These are phyloP conservation scores for Phyllotreta cruciferae DNA, from an alignment of 2,888 invertebrate genomes.

Conservation along the genomic window DNA sequence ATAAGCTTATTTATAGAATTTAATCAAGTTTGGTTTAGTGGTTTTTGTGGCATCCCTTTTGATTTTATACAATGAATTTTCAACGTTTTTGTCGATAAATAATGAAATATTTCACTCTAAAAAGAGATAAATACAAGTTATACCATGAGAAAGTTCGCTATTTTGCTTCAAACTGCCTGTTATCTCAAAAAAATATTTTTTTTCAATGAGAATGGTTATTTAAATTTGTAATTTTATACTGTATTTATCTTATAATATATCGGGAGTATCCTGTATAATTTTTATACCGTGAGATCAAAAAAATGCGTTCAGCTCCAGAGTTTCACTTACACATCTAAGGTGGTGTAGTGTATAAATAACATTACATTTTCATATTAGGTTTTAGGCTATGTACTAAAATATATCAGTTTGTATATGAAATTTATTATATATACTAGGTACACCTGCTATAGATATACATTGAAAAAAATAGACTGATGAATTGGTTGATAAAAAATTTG, in stretches of 20 bases:
- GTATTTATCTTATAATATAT: slow-evolving; percentile 12
- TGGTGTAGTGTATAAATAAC: too few species aligned
- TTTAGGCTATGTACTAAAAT: too few species aligned
- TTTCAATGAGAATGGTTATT: slow-evolving; percentile 13
- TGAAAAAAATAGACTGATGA: too few species aligned
- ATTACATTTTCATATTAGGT: too few species aligned
- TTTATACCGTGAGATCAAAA: slow-evolving; percentile 9
- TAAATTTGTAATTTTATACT: slow-evolving; percentile 11
- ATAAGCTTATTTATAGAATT: slow-evolving; percentile 29
- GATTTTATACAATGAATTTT: slow-evolving; percentile 23
- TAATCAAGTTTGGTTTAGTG: slow-evolving; percentile 30
- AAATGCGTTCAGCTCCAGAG: neutral
- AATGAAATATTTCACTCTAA: slow-evolving; percentile 15
- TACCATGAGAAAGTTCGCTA: slow-evolving; percentile 25
- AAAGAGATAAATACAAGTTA: slow-evolving; percentile 17
- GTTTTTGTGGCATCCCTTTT: slow-evolving; percentile 31
- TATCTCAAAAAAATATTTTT: slow-evolving; percentile 21
- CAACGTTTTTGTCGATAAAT: slow-evolving; percentile 28
- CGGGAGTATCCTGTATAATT: slow-evolving; percentile 16
- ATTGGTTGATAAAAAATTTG: too few species aligned
- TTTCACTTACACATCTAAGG: too few species aligned
- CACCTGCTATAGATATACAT: too few species aligned
- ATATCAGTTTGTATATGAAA: too few species aligned
- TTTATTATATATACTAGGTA: too few species aligned
- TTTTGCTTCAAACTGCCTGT: slow-evolving; percentile 19